Evolutionary conservation across 2,113 vertebrate genomes (phyloP).

Genomic region (Falcunculus frontatus): DNA sequence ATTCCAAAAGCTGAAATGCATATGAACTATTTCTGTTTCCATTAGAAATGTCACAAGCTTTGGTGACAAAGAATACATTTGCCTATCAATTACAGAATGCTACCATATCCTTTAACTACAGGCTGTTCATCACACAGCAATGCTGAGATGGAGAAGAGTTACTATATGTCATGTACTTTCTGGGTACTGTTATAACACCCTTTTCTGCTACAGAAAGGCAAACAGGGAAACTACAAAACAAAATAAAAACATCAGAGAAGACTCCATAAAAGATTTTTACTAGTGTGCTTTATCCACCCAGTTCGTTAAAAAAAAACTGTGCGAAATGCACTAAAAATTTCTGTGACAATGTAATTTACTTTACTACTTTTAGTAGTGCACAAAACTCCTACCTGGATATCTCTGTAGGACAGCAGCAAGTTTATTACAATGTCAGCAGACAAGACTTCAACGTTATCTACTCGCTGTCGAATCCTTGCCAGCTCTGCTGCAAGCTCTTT

Average conservation of each 20-base stretch:
- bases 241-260: not conserved
- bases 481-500: constrained; percentile 88
- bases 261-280: not conserved
- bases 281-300: not conserved
- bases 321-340: not conserved
- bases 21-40: not conserved
- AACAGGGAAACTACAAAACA: not conserved
- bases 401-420: constrained; percentile 93
- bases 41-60: not conserved
- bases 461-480: constrained; percentile 88
- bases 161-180: not conserved
- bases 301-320: not conserved
- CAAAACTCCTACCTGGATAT: constrained; percentile 86
- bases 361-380: not conserved
- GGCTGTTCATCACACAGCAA: not conserved
- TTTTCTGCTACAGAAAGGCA: not conserved
- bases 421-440: constrained; percentile 98
- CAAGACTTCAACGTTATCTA: constrained; percentile 94
- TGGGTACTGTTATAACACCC: not conserved
- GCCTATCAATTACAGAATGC: not conserved
- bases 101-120: not conserved
- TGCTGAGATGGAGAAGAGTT: not conserved
- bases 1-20: not conserved
- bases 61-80: not conserved
- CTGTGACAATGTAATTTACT: not conserved